Percentiles rank a stretch among this genome's conserved stretches.
Conservation (phyloP, 2,888 invertebrate species). For the Mythimna impura region DNA sequence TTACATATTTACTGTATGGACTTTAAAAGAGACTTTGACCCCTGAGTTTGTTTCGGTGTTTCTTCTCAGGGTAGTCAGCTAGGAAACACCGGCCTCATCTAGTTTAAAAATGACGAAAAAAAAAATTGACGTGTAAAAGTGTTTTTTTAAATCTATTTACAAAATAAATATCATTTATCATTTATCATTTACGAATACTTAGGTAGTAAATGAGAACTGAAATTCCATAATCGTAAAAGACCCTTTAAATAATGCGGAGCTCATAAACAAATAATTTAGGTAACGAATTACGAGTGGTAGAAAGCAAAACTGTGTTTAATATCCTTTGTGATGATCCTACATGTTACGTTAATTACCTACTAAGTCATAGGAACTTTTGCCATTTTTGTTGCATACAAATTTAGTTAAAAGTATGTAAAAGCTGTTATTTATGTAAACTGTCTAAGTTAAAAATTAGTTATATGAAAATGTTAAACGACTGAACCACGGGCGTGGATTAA, state of each 20-base stretch:
- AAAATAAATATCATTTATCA: no score
- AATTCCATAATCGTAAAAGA: slow-evolving; percentile 4
- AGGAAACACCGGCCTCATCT: no score
- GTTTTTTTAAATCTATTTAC: no score
- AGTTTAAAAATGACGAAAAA: no score
- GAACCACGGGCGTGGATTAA: no score
- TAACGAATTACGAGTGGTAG: slow-evolving; percentile 44
- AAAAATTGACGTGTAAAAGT: no score
- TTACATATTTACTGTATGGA: no score
- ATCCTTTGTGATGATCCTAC: slow-evolving; percentile 34
- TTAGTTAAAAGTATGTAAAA: neutral
- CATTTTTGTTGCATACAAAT: slow-evolving; percentile 7
- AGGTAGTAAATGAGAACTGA: neutral
- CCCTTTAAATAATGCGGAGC: slow-evolving; percentile 20
- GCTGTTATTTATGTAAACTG: neutral
- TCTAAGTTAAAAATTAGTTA: neutral
- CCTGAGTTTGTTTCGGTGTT: no score
- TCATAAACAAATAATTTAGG: slow-evolving; percentile 56
- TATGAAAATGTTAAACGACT: neutral
- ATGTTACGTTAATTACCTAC: slow-evolving; percentile 1
- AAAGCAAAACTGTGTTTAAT: slow-evolving; percentile 62
- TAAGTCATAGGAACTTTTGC: slow-evolving; percentile 2
- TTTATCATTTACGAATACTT: neutral
- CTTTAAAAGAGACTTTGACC: no score
- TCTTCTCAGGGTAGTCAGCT: no score